A percentile compares a stretch with the other conserved stretches of the same genome.
Conservation (phyloP, 2,888 invertebrate genomes). For the Neoaliturus tenellus region DNA sequence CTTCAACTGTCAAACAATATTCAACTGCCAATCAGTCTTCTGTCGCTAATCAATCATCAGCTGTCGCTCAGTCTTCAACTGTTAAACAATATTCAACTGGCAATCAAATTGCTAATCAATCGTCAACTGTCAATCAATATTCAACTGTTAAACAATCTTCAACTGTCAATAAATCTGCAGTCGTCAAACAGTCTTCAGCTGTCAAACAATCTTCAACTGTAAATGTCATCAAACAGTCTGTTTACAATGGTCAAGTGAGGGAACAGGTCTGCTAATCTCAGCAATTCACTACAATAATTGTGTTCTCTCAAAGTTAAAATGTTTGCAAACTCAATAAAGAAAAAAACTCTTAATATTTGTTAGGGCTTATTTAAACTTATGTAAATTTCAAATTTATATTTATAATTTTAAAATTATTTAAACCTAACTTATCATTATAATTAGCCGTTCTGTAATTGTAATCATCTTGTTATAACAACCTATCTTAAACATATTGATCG, state of each 20-base stretch:
- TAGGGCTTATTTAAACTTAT: too few species aligned
- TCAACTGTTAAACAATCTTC: conserved; percentile 8
- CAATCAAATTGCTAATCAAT: background rate
- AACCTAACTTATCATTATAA: too few species aligned
- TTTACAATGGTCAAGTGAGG: background rate
- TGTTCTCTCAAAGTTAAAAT: too few species aligned
- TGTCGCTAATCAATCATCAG: background rate
- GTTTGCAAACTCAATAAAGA: too few species aligned
- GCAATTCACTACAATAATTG: background rate
- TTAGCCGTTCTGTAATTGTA: too few species aligned
- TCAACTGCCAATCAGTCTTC: conserved; percentile 1
- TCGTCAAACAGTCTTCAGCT: conserved; percentile 1
- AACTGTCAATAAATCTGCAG: background rate
- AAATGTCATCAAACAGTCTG: conserved; percentile 12
- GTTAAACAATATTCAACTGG: background rate
- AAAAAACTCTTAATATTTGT: too few species aligned
- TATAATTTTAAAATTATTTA: too few species aligned
- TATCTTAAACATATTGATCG: too few species aligned
- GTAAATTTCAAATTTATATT: too few species aligned
- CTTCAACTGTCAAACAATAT: background rate
- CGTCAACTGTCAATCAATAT: conserved; percentile 1
- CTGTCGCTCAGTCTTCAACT: background rate
- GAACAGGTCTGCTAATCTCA: background rate
- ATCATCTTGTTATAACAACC: too few species aligned
- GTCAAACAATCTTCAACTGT: conserved; percentile 19